Conservation (phyloP, 2,113 vertebrate genomes). For the Eurystomus gularis region DNA sequence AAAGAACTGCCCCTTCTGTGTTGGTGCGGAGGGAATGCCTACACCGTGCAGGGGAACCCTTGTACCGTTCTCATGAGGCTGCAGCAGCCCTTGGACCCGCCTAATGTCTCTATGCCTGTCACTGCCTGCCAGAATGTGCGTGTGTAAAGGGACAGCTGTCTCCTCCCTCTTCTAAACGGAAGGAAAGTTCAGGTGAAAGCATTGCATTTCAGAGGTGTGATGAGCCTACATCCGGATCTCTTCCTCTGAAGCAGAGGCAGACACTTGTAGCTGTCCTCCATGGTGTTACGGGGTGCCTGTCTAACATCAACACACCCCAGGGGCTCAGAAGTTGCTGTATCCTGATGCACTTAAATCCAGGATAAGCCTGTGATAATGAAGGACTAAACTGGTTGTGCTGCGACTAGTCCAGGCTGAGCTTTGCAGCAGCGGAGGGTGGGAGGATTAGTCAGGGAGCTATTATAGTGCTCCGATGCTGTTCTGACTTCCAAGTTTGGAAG, state of each 20-base stretch:
- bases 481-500: not conserved
- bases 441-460: not conserved
- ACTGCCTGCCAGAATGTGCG: not conserved
- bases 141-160: not conserved
- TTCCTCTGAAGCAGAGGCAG: not conserved
- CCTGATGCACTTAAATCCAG: not conserved
- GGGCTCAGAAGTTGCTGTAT: not conserved
- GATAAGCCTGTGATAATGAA: not conserved
- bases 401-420: not conserved
- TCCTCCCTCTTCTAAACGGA: not conserved
- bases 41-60: not conserved
- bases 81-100: not conserved
- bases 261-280: not conserved
- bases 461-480: not conserved
- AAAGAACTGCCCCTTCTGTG: not conserved
- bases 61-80: not conserved
- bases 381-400: not conserved
- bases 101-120: not conserved
- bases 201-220: not conserved
- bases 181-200: not conserved
- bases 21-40: not conserved
- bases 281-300: not conserved
- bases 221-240: not conserved
- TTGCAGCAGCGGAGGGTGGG: rapidly evolving
- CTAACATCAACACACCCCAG: not conserved